Evolutionary conservation across 2,113 vertebrate genomes (phyloP).

Genomic region (Amazona vittata): DNA sequence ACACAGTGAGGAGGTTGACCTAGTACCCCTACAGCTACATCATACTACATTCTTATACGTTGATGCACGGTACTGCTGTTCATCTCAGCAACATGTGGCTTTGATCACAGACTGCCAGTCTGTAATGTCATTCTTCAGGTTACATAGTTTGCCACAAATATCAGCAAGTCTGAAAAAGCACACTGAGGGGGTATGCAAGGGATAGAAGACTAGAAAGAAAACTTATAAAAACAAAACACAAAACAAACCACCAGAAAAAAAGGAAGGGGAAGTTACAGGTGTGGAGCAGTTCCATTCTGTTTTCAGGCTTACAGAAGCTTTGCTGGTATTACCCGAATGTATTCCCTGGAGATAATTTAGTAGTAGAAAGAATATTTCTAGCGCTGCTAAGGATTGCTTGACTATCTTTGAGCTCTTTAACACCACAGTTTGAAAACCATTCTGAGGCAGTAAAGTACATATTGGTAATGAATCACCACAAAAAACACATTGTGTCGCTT

Average conservation of each 20-base stretch:
- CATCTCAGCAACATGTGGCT: not conserved
- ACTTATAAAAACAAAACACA: not conserved
- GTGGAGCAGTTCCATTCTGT: not conserved
- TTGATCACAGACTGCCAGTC: not conserved
- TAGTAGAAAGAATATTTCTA: not conserved
- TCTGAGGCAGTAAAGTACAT: not conserved
- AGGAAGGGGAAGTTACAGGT: accelerated
- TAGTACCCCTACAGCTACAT: not conserved
- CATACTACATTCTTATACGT: accelerated
- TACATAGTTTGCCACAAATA: not conserved
- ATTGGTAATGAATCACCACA: not conserved
- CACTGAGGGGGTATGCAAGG: not conserved
- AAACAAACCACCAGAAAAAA: not conserved
- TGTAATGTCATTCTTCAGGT: not conserved
- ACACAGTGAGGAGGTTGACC: not conserved
- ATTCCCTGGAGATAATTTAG: not conserved
- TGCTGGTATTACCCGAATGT: not conserved
- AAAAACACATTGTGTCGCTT: accelerated
- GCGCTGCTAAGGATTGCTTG: not conserved
- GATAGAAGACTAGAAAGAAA: not conserved
- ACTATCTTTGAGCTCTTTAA: not conserved
- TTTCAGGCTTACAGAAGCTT: not conserved
- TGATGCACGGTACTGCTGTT: not conserved
- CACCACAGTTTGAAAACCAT: not conserved
- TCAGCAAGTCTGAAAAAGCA: not conserved